A percentile compares a stretch with the other conserved stretches of the same genome.
phyloP scores from a whole-genome alignment of 2,113 vertebrate species.

The Leucoraja erinaceus region DNA sequence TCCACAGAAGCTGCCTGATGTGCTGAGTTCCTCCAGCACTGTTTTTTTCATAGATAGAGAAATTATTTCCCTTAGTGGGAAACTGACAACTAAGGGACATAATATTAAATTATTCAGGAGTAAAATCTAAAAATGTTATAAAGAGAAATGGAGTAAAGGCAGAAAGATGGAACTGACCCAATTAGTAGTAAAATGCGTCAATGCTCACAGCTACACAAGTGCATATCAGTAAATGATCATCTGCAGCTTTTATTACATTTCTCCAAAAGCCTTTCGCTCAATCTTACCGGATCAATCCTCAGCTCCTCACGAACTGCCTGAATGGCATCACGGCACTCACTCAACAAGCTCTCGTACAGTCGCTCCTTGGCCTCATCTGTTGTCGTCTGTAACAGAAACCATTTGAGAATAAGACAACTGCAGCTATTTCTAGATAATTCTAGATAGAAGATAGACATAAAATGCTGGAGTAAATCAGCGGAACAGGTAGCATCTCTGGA shows the following conservation, averaged over 20 bases:
- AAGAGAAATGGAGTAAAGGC: background rate
- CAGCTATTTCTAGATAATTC: background rate
- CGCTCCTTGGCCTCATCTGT: conserved; percentile 93
- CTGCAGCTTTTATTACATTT: background rate
- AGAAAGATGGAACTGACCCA: background rate
- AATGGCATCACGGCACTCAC: conserved; percentile 92
- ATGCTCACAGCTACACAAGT: background rate
- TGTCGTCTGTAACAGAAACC: conserved; percentile 61
- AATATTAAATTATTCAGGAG: background rate
- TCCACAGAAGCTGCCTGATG: too few relatives aligned
- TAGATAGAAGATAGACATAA: background rate
- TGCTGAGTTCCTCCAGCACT: too few relatives aligned
- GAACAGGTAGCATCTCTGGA: too few relatives aligned
- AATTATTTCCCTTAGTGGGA: background rate
- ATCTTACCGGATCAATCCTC: conserved; percentile 77
- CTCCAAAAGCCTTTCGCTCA: background rate
- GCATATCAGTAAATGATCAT: background rate
- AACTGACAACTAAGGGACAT: background rate
- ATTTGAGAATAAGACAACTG: background rate
- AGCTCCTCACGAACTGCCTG: conserved; percentile 90
- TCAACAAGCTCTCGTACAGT: conserved; percentile 87
- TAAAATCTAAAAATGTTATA: background rate
- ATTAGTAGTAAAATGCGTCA: background rate
- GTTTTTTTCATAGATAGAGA: too few relatives aligned
- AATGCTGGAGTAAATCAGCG: too few relatives aligned